These are phyloP conservation scores for Colletes latitarsis DNA, from an alignment of 1,140 invertebrate genomes.

Conservation along the genomic window DNA sequence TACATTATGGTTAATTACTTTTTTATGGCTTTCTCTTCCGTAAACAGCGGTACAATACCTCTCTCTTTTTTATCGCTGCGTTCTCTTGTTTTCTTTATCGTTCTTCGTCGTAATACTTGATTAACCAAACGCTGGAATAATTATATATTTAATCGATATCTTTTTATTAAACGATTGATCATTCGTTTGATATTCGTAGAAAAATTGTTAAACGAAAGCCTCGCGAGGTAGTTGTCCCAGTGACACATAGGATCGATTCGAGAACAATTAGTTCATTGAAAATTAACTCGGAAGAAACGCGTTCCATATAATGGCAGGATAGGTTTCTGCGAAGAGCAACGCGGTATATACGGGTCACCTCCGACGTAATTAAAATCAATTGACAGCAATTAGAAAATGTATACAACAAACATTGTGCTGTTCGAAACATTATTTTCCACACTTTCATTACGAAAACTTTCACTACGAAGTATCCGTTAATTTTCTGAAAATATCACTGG, in stretches of 20 bases:
- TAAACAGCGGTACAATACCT: slow-evolving; percentile 11
- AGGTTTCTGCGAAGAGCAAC: slow-evolving; percentile 23
- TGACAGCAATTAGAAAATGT: neutral
- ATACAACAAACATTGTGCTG: neutral
- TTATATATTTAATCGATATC: neutral
- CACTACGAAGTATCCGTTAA: no score
- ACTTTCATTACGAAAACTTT: no score
- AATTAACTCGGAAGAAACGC: neutral
- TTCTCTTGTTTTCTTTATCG: neutral
- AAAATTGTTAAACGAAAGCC: neutral
- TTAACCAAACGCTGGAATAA: neutral
- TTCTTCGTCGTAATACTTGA: neutral
- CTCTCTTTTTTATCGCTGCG: slow-evolving; percentile 1
- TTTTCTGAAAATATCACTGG: no score
- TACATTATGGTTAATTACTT: slow-evolving; percentile 25
- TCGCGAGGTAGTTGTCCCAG: neutral
- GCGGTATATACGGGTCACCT: neutral
- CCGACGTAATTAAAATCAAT: slow-evolving; percentile 30
- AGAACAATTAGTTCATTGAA: slow-evolving; percentile 25
- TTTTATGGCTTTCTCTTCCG: slow-evolving; percentile 31
- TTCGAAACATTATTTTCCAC: neutral
- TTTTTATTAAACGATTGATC: neutral
- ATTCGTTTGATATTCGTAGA: neutral
- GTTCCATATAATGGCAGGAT: slow-evolving; percentile 12
- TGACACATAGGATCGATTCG: neutral